Percentiles rank a stretch among this genome's conserved stretches.
Conservation (phyloP, 2,888 invertebrate genomes). For the Amblyjoppa proteus region DNA sequence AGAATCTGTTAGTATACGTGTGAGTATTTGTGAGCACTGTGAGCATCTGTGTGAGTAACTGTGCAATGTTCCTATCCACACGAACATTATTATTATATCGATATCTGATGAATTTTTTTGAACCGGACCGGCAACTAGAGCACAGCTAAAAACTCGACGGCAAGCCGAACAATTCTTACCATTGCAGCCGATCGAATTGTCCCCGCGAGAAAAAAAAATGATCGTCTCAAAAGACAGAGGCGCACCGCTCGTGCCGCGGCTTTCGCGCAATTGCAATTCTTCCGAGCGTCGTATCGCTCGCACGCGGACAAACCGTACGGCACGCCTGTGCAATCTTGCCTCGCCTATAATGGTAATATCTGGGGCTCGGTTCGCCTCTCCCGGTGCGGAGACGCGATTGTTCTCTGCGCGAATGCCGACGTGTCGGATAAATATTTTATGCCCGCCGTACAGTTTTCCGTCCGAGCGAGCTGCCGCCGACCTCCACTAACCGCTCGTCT, state of each 20-base stretch:
- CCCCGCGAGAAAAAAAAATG: background rate
- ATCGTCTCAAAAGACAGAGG: background rate
- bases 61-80: too few species aligned
- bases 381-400: constrained; percentile 60
- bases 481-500: constrained; percentile 25
- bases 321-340: constrained; percentile 65
- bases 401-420: constrained; percentile 52
- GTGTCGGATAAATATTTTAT: constrained; percentile 26
- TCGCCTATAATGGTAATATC: constrained; percentile 77
- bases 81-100: too few species aligned
- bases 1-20: too few species aligned
- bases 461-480: constrained; percentile 22
- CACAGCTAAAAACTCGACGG: background rate
- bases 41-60: too few species aligned
- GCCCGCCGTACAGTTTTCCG: background rate
- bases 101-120: background rate
- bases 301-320: constrained; percentile 5
- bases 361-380: constrained; percentile 71
- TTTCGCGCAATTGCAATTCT: constrained; percentile 80
- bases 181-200: background rate
- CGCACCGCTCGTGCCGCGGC: constrained; percentile 64
- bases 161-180: background rate
- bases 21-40: too few species aligned
- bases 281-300: constrained; percentile 69
- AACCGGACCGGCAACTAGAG: background rate